Percentiles rank a stretch among this genome's conserved stretches.
Conservation (phyloP, 2,797 vertebrate genomes). For the Siniperca undulata region DNA sequence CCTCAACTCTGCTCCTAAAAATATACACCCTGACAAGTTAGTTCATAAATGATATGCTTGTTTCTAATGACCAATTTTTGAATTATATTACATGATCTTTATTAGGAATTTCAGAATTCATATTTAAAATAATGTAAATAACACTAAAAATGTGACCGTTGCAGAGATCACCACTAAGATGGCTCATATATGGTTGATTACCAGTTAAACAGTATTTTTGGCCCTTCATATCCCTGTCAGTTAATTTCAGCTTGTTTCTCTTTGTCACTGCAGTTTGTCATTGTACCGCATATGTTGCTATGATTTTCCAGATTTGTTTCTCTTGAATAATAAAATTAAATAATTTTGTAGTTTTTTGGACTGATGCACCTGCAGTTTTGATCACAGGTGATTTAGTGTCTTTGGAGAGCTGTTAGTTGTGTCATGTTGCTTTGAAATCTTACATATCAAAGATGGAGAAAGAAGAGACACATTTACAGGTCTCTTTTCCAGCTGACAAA, state of each 20-base stretch:
- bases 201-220: neutral
- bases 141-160: too few species aligned
- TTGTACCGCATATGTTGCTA: neutral
- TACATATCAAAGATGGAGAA: conserved; percentile 16
- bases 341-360: neutral
- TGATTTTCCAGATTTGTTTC: neutral
- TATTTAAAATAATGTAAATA: neutral
- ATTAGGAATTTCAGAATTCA: neutral
- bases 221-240: neutral
- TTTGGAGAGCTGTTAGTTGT: conserved; percentile 21
- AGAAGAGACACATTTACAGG: neutral
- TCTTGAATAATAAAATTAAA: neutral
- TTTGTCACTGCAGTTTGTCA: neutral
- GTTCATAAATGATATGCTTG: neutral
- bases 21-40: conserved; percentile 7
- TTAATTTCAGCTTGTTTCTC: conserved; percentile 5
- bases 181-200: neutral
- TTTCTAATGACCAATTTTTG: neutral
- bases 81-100: neutral
- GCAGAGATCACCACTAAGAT: neutral
- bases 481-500: neutral
- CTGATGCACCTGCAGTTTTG: conserved; percentile 12
- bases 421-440: conserved; percentile 19
- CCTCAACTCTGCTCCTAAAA: conserved; percentile 11
- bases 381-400: conserved; percentile 20